These are phyloP conservation scores for Poecilia gillii DNA, from an alignment of 2,797 vertebrate species.

Conservation along the genomic window DNA sequence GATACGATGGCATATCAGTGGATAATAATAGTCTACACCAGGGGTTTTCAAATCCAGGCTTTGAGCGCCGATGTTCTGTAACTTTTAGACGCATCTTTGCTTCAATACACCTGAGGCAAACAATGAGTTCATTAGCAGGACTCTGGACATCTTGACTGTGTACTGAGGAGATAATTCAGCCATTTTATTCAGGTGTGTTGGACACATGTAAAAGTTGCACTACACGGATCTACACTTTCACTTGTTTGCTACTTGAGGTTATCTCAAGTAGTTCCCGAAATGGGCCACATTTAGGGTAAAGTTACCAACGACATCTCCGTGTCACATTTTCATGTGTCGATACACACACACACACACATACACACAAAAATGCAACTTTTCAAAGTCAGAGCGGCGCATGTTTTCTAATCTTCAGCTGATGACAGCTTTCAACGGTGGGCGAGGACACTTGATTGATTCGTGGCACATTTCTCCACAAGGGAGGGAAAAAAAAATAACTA, in stretches of 20 bases:
- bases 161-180: neutral
- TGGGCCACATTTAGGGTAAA: neutral
- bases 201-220: too few relatives aligned
- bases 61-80: neutral
- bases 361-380: slow-evolving; percentile 14
- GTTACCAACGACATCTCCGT: neutral
- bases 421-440: slow-evolving; percentile 10
- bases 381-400: neutral
- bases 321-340: neutral
- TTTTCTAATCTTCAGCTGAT: neutral
- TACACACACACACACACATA: too few relatives aligned
- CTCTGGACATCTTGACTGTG: neutral
- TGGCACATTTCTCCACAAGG: neutral
- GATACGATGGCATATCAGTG: neutral
- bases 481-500: neutral
- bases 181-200: too few relatives aligned
- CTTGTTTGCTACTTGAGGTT: too few relatives aligned
- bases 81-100: neutral
- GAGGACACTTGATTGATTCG: slow-evolving; percentile 7
- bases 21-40: neutral
- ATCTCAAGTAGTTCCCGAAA: neutral
- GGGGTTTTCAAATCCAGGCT: neutral
- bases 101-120: neutral
- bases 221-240: too few relatives aligned
- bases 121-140: neutral